phyloP scores from a whole-genome alignment of 2,888 invertebrate species.

The Napeogenes sylphis region DNA sequence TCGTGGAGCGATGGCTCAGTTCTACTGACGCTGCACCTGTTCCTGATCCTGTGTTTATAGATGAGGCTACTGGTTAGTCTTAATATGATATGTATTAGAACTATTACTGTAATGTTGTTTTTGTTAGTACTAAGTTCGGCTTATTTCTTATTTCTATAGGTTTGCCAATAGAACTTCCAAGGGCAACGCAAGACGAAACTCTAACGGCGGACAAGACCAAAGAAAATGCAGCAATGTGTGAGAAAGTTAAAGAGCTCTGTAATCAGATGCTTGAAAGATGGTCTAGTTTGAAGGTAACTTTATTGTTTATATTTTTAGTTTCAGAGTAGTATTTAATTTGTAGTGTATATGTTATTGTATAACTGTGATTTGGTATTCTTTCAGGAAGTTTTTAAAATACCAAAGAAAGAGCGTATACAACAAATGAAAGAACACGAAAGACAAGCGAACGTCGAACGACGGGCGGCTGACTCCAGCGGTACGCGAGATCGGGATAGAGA shows the following conservation, averaged over 20 bases:
- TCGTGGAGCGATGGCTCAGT: conserved; percentile 90
- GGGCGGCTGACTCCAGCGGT: conserved; percentile 70
- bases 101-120: not conserved
- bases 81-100: not conserved
- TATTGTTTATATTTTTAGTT: not conserved
- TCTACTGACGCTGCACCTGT: conserved; percentile 45
- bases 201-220: conserved; percentile 52
- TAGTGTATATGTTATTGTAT: not conserved
- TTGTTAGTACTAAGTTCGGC: not conserved
- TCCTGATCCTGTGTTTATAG: conserved; percentile 51
- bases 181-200: conserved; percentile 42
- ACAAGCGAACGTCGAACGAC: conserved; percentile 84
- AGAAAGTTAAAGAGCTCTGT: conserved; percentile 79
- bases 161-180: conserved; percentile 58
- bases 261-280: conserved; percentile 83
- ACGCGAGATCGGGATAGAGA: conserved; percentile 58
- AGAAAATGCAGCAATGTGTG: conserved; percentile 52
- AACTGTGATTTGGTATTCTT: conserved; percentile 25
- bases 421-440: conserved; percentile 97
- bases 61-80: conserved; percentile 62
- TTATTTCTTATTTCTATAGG: conserved; percentile 39
- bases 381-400: conserved; percentile 88
- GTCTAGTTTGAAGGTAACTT: conserved; percentile 80
- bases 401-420: conserved; percentile 94
- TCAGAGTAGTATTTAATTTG: not conserved